A percentile compares a stretch with the other conserved stretches of the same genome.
Conservation (phyloP, 2,113 vertebrate genomes). For the Burhinus bistriatus region DNA sequence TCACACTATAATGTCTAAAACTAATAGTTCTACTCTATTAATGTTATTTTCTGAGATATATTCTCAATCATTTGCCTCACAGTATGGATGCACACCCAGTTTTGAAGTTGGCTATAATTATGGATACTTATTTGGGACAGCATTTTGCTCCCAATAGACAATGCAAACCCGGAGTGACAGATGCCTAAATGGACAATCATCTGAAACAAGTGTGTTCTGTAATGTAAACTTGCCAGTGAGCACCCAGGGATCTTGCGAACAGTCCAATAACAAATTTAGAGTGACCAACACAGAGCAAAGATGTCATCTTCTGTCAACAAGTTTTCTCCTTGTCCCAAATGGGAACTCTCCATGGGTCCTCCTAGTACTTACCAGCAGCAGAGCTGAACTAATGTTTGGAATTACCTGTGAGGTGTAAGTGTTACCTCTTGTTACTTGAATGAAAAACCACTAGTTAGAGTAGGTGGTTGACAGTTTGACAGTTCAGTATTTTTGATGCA, state of each 20-base stretch:
- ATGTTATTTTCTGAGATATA: neutral
- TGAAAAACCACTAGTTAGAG: neutral
- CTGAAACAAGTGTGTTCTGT: neutral
- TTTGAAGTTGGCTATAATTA: neutral
- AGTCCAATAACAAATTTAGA: neutral
- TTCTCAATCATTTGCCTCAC: neutral
- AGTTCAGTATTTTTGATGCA: neutral
- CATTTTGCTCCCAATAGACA: neutral
- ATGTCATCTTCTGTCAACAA: neutral
- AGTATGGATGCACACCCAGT: neutral
- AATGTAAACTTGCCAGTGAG: neutral
- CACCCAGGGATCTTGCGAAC: neutral
- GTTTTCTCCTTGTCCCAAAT: neutral
- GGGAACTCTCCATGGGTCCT: neutral
- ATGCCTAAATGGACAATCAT: neutral
- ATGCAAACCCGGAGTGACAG: neutral
- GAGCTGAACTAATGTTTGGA: neutral
- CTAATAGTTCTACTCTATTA: neutral
- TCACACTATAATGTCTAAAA: neutral
- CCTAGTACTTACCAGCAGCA: neutral
- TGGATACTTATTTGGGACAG: neutral
- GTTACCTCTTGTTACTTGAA: neutral
- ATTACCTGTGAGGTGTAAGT: neutral
- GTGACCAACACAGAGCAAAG: neutral
- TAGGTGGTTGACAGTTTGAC: neutral